Conservation (phyloP, 2,888 invertebrate genomes). For the Cryptocephalus moraei region DNA sequence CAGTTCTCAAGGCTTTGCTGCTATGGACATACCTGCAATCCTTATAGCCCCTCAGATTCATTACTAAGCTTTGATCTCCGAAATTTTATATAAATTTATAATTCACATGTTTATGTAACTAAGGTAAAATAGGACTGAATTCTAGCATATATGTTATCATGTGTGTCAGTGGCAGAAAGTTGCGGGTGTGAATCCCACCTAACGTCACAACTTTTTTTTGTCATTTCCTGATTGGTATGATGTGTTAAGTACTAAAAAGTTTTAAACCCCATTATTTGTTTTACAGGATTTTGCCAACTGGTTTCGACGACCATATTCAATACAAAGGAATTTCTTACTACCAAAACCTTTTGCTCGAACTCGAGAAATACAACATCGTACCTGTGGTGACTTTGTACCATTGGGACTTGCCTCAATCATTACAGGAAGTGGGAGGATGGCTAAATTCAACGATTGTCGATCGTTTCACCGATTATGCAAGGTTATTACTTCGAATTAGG, state of each 20-base stretch:
- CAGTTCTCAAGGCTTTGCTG: too few relatives aligned
- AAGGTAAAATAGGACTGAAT: too few relatives aligned
- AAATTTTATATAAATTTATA: too few relatives aligned
- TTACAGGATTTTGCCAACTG: conserved; percentile 43
- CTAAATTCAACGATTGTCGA: conserved; percentile 49
- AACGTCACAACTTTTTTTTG: too few relatives aligned
- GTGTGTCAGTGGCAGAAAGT: too few relatives aligned
- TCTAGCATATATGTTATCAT: too few relatives aligned
- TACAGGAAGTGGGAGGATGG: conserved; percentile 47
- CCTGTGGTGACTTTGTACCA: conserved; percentile 14
- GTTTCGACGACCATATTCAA: conserved; percentile 38
- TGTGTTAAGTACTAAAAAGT: neutral
- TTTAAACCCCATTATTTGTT: neutral
- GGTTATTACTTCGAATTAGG: conserved; percentile 8
- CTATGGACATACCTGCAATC: too few relatives aligned
- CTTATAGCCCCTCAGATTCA: too few relatives aligned
- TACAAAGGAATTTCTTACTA: conserved; percentile 32
- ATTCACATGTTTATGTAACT: too few relatives aligned
- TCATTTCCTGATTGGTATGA: too few relatives aligned
- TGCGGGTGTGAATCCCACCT: too few relatives aligned
- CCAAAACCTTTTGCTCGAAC: conserved; percentile 8
- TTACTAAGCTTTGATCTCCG: too few relatives aligned
- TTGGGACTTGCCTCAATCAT: conserved; percentile 51
- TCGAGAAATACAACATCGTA: conserved; percentile 5
- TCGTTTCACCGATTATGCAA: conserved; percentile 49